These are phyloP conservation scores for Harpagifer antarcticus DNA, from an alignment of 2,797 vertebrate species.

Conservation along the genomic window DNA sequence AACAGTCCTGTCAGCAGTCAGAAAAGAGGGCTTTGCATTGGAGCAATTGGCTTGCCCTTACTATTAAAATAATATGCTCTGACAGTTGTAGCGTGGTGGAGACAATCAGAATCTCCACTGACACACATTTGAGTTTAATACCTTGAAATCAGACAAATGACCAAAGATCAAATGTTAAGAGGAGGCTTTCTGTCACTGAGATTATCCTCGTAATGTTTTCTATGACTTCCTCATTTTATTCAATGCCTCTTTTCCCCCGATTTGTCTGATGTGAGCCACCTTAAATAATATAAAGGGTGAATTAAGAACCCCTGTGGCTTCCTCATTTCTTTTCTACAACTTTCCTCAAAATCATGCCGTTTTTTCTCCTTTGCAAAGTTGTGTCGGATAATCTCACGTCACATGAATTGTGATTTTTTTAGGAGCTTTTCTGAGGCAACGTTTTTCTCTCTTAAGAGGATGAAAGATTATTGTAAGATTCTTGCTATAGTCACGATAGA, in stretches of 20 bases:
- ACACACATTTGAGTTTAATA: constrained; percentile 58
- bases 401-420: constrained; percentile 39
- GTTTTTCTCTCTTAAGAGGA: constrained; percentile 48
- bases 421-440: constrained; percentile 31
- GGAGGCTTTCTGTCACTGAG: constrained; percentile 15
- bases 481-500: constrained; percentile 26
- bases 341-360: constrained; percentile 11
- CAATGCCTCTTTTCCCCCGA: neutral
- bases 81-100: constrained; percentile 14
- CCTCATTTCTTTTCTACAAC: constrained; percentile 17
- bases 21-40: constrained; percentile 37
- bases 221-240: constrained; percentile 22
- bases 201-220: constrained; percentile 23
- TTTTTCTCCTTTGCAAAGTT: constrained; percentile 22
- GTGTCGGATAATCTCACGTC: constrained; percentile 35
- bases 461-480: constrained; percentile 49
- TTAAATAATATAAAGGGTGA: constrained; percentile 23
- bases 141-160: constrained; percentile 50
- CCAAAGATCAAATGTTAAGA: constrained; percentile 47
- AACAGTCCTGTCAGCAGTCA: constrained; percentile 36
- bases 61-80: constrained; percentile 7
- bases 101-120: constrained; percentile 27
- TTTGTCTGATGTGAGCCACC: constrained; percentile 33
- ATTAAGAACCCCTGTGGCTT: neutral
- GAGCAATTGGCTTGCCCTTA: constrained; percentile 24